phyloP scores from a whole-genome alignment of 2,888 invertebrate genomes.

The Helicoverpa assulta region DNA sequence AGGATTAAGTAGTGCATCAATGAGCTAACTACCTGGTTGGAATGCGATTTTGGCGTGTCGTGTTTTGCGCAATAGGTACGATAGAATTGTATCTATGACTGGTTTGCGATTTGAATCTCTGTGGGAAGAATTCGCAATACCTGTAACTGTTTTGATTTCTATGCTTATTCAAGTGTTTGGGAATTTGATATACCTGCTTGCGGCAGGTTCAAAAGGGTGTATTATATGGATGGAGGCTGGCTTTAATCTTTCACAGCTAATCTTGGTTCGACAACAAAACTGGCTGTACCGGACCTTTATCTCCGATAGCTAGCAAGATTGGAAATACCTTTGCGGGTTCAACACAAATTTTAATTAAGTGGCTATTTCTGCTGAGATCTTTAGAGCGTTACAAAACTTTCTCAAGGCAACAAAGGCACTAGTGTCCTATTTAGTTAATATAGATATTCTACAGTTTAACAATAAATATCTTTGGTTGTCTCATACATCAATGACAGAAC shows the following conservation, averaged over 20 bases:
- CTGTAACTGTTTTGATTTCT: constrained; percentile 56
- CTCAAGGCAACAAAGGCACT: not conserved
- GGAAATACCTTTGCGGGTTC: not conserved
- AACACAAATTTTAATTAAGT: constrained; percentile 4
- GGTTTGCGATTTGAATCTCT: constrained; percentile 72
- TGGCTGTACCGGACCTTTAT: constrained; percentile 9
- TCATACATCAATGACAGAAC: constrained; percentile 27
- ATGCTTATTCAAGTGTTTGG: constrained; percentile 35
- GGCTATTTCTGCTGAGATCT: not conserved
- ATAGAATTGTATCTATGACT: constrained; percentile 73
- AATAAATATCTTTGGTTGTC: not conserved
- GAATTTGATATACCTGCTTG: constrained; percentile 26
- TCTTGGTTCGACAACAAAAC: constrained; percentile 28
- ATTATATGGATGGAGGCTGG: constrained; percentile 16
- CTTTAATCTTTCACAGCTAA: constrained; percentile 37
- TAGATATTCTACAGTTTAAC: too few relatives aligned
- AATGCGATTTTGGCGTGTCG: constrained; percentile 72
- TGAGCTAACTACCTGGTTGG: constrained; percentile 62
- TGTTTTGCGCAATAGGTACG: constrained; percentile 70
- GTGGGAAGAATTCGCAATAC: constrained; percentile 66
- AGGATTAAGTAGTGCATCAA: constrained; percentile 49
- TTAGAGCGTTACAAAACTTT: not conserved
- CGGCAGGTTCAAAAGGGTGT: constrained; percentile 20
- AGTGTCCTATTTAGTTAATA: not conserved
- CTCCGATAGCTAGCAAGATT: constrained; percentile 20